phyloP scores from a whole-genome alignment of 2,113 vertebrate genomes.

The Peromyscus californicus region DNA sequence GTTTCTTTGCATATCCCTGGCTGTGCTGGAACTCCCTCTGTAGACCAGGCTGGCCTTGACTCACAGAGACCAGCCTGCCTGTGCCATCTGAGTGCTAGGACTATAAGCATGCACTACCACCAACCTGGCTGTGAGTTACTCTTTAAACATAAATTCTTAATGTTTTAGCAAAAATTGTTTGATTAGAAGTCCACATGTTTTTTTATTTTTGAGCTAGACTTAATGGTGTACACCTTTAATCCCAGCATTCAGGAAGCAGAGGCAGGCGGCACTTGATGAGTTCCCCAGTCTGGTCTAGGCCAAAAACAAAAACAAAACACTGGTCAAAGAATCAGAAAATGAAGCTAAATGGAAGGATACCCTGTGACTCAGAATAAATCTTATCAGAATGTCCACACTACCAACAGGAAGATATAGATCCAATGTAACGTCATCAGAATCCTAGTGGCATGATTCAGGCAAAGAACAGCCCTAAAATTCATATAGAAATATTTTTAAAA shows the following conservation, averaged over 20 bases:
- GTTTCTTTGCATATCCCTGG: background rate
- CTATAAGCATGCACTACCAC: too few relatives aligned
- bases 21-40: background rate
- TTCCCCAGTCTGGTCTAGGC: background rate
- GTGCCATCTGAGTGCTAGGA: background rate
- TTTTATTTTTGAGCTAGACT: too few relatives aligned
- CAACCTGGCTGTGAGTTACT: background rate
- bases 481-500: too few relatives aligned
- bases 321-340: background rate
- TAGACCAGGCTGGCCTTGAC: background rate
- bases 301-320: background rate
- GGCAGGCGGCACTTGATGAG: background rate
- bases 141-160: constrained; percentile 49
- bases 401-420: background rate
- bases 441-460: background rate
- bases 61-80: too few relatives aligned
- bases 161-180: background rate
- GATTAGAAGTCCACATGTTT: background rate
- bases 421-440: background rate
- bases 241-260: background rate
- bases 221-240: background rate
- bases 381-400: background rate
- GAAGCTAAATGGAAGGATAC: background rate
- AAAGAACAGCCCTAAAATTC: background rate
- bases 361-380: too few relatives aligned